Base-by-base conservation (phyloP, 92 coral and sea anemone species). In the Zoanthus gigantus region DNA sequence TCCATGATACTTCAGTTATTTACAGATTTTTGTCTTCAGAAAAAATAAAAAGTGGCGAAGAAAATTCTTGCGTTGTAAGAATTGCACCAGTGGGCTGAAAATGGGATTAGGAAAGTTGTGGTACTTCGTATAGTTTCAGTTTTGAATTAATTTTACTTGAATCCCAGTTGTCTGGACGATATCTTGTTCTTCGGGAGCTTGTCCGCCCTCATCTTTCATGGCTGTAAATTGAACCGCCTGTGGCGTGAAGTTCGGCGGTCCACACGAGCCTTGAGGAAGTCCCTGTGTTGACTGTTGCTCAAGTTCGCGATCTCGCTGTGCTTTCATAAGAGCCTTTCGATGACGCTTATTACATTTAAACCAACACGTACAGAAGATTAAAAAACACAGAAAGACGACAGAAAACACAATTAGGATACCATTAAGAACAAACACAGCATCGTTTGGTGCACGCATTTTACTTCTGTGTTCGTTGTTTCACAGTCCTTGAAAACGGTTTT, bases 331-430 rank as follows among this genome's bases (percentile, higher is more conserved):
- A 12, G 73, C 73, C 12, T 45, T 80, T 53, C 85, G 74, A 66
- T 81, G 75, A 18, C 85, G 85, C 60, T 81, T 81, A 69, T 81
- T 81, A 29, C 85, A 81, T 67, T 66, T 81, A 46, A 81, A 81
- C 85, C 85, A 81, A 81, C 85, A 81, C 73, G 75, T 65, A 42
- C 85, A 81, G 42, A 30, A 81, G 75, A 81, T 81, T 69, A 81
- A 29, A 18, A 81, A 81, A 46, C 52, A 30, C n/a, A 81, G 60
- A 31, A 81, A 81, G 61, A 81, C 8, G 60, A 67, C 74, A 47
- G 76, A 81, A 48, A 81, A 81, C 13, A 69, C 47, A 47, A 81
- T 81, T 69, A 81, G 29, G 30, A 81, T 81, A 3, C 75, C 85
- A 69, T 81, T 81, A 45, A 81, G 76, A 71, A 81, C 74, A 66